Evolutionary conservation across 2,797 vertebrate species (phyloP).

Genomic region (Darevskia nairensis): DNA sequence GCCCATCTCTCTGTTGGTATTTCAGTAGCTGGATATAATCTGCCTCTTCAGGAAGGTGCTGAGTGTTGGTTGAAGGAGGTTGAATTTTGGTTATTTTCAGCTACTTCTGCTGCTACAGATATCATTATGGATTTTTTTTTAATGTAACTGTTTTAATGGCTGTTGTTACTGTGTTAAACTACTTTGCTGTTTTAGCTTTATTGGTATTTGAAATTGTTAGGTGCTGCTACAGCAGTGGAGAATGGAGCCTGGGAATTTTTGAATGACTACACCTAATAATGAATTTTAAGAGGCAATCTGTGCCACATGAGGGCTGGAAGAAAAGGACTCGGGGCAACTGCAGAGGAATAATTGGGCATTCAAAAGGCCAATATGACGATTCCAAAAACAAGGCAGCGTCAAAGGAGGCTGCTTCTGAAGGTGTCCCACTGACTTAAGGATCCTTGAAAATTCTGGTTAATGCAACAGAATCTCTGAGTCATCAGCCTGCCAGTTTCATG

Average conservation of each 20-base stretch:
- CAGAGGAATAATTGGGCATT: neutral
- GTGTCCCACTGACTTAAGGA: constrained; percentile 31
- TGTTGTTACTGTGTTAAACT: neutral
- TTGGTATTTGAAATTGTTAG: constrained; percentile 12
- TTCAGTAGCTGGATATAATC: neutral
- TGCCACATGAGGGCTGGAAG: neutral
- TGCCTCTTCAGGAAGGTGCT: neutral
- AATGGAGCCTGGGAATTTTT: neutral
- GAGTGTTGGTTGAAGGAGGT: neutral
- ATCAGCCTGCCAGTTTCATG: neutral
- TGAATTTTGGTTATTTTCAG: neutral
- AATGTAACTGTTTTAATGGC: neutral
- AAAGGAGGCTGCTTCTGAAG: neutral
- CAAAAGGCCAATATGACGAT: neutral
- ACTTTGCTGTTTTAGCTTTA: neutral
- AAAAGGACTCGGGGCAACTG: too few relatives aligned
- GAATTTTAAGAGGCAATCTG: neutral
- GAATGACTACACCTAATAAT: neutral
- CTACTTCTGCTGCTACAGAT: neutral
- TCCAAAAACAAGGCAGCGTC: neutral
- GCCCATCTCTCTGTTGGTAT: neutral
- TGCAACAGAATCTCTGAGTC: neutral
- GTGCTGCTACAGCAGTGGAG: neutral
- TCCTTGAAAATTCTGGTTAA: neutral
- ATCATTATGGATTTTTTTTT: neutral